Evolutionary conservation across 2,888 invertebrate genomes (phyloP), one percentile per base, ranked within the genome.

Genomic region (Punctoribates punctum): DNA sequence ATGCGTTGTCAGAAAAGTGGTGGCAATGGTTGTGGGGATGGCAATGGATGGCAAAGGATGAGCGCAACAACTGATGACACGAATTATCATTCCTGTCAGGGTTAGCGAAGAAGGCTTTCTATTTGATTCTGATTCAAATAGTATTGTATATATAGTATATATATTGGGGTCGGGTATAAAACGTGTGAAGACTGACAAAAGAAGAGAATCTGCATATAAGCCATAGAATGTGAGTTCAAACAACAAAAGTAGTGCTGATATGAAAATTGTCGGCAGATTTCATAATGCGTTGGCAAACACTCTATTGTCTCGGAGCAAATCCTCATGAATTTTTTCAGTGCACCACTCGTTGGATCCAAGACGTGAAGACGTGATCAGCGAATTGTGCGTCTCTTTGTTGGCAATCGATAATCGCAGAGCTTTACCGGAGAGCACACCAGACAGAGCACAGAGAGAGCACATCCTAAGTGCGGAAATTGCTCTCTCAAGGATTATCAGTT

Each of bases 401-500:
- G n/a, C 34, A 65, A 65, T 65, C 65, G 65, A 65, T 65, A 65
- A 65, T 65, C 65, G 25, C 65, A 15, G 20, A 65, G 65, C 65
- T 65, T 65, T 65, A 34, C 20, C 23, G 25, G 65, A 65, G 65
- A 65, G 65, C n/a, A 25, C 42, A 42, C 42, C 42, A 42, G 42
- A 42, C 42, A 23, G 57, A 57, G 57, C 25, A 20, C 23, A 25
- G 57, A 57, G 25, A 57, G 57, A 65, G 65, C 57, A 51, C 51
- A 60, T 60, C 54, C 60, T 65, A 65, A 65, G 65, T 65, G 65
- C 29, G 65, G 65, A 65, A 65, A 65, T 65, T 65, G 65, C 65
- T 65, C 65, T 65, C 65, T 65, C 34, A 65, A 65, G 65, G 65
- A 65, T 65, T 65, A 65, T 65, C 34, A 65, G 65, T 65, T 65